Percentiles rank a stretch among this genome's conserved stretches.
phyloP scores from a whole-genome alignment of 30 jellyfish, hydroid and myxozoan genomes.

The Aurelia coerulea region DNA sequence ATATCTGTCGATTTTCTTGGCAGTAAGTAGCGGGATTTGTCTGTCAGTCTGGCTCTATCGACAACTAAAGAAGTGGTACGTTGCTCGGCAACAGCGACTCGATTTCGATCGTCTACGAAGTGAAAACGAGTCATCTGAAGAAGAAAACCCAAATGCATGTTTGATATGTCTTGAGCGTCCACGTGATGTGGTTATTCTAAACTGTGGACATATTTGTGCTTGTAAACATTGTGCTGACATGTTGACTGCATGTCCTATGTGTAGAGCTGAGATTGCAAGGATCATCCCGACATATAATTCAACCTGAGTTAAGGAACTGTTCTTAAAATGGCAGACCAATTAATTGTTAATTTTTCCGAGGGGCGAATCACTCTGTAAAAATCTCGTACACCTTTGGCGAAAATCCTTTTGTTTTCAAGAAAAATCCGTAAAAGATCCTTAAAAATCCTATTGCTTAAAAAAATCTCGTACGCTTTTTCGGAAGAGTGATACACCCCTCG shows the following conservation, averaged over 20 bases:
- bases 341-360: no score
- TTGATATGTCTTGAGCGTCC: constrained; percentile 75
- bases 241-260: constrained; percentile 75
- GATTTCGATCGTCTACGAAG: constrained; percentile 32
- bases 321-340: no score
- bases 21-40: constrained; percentile 32
- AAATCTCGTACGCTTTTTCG: no score
- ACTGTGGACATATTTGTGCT: constrained; percentile 88
- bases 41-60: constrained; percentile 60
- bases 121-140: background rate
- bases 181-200: constrained; percentile 76
- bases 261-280: constrained; percentile 64
- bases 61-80: constrained; percentile 42
- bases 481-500: no score
- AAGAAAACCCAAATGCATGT: constrained; percentile 57
- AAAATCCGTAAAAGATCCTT: no score
- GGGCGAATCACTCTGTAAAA: no score
- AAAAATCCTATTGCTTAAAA: no score
- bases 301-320: background rate
- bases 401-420: no score
- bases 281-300: constrained; percentile 64
- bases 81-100: constrained; percentile 31
- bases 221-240: constrained; percentile 61
- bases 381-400: no score
- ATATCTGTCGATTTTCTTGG: constrained; percentile 50